Percentiles rank a stretch among this genome's conserved stretches.
Evolutionary conservation across 2,888 invertebrate species (phyloP).

Genomic region (Lasius fuliginosus): DNA sequence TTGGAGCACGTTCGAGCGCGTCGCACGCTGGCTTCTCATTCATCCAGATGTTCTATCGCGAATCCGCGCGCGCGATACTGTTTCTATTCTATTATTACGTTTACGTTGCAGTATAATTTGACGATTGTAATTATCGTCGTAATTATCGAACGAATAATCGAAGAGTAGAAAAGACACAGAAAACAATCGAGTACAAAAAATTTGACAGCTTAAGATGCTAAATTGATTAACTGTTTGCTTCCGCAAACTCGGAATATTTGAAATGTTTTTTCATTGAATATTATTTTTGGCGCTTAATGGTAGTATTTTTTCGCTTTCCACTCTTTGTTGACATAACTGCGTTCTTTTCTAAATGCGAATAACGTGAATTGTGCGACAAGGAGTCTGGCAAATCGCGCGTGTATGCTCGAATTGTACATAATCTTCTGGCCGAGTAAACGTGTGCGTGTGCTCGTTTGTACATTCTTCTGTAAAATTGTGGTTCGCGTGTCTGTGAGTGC

Average conservation of each 20-base stretch:
- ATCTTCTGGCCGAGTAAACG: constrained; percentile 32
- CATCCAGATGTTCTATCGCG: neutral
- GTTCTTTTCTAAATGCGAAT: neutral
- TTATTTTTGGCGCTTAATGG: neutral
- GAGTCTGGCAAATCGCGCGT: constrained; percentile 20
- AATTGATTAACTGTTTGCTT: neutral
- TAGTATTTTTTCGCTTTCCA: neutral
- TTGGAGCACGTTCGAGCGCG: neutral
- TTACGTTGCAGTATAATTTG: neutral
- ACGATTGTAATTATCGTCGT: neutral
- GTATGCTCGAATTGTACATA: constrained; percentile 50
- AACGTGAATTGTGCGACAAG: constrained; percentile 7
- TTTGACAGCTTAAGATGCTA: neutral
- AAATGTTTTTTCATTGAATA: constrained; percentile 4
- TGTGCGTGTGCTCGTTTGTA: constrained; percentile 45
- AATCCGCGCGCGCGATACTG: neutral
- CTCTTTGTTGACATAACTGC: neutral
- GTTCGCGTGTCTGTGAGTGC: constrained; percentile 22
- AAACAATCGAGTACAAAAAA: neutral
- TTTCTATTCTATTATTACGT: neutral
- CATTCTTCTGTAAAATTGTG: constrained; percentile 41
- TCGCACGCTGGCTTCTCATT: neutral
- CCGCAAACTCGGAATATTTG: neutral
- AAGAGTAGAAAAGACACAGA: neutral
- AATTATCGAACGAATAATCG: neutral